Evolutionary conservation across 2,113 vertebrate species (phyloP), one percentile per base, ranked within the genome.

Genomic region (Leuciscus idus): DNA sequence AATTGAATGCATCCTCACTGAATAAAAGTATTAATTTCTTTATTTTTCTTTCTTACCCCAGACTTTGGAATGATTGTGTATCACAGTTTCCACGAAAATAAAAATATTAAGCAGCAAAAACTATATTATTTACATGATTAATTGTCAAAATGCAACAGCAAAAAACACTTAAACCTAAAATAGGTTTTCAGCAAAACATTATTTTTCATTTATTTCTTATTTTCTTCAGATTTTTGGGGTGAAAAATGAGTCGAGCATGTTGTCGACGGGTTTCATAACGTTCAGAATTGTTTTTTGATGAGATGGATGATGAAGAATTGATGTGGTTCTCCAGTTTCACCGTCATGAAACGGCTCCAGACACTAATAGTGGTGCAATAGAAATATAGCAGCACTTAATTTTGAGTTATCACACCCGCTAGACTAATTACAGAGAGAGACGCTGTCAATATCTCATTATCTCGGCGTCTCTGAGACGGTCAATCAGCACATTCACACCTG

Each of bases 381-480:
- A 80, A 62, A 80, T 80, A 39, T 61, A 17, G 55, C 55, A 43
- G 77, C 30, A 61, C 55, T 80, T 80, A 26, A 62, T 80, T 62
- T 43, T 62, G 33, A 80, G 57, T 80, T 80, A 80, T 62, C 77
- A 26, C 77, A 26, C 77, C 77, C 6, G 33, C 30, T 43, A 43
- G 36, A 36, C 30, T 80, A 59, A 80, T 80, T 80, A 80, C 23
- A 23, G 33, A 80, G 21, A 4, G 55, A 61, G 77, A 43, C 55
- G 12, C 77, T 61, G 77, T 80, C 77, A 80, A 80, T 80, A 80
- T 15, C 55, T 80, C 77, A 80, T 80, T 80, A 80, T 61, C 55
- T 26, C 55, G 0, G 50, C 12, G 6, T 61, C 33, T 80, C 21
- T 61, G 21, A 39, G 55, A 43, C 55, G 55, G 6, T n/a, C 28